Percentiles rank a stretch among this genome's conserved stretches.
Evolutionary conservation across 2,797 vertebrate genomes (phyloP).

Genomic region (Pampus argenteus): DNA sequence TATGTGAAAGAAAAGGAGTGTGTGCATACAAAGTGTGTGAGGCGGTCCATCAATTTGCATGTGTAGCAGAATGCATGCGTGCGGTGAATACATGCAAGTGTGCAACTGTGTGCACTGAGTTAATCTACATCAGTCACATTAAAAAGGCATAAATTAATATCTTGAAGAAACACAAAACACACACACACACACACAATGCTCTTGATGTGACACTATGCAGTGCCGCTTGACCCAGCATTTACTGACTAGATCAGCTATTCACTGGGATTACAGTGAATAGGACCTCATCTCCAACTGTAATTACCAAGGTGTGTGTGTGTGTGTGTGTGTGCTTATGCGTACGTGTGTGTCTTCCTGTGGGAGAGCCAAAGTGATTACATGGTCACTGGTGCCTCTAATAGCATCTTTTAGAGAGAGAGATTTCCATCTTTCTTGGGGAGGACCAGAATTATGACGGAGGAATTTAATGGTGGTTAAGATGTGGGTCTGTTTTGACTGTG

Average conservation of each 20-base stretch:
- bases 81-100: slow-evolving; percentile 36
- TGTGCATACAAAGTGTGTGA: slow-evolving; percentile 42
- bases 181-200: slow-evolving; percentile 24
- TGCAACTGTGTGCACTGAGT: slow-evolving; percentile 28
- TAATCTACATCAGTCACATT: slow-evolving; percentile 53
- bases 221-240: slow-evolving; percentile 63
- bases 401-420: slow-evolving; percentile 71
- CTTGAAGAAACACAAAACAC: slow-evolving; percentile 21
- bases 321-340: slow-evolving; percentile 22
- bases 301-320: slow-evolving; percentile 66
- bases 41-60: slow-evolving; percentile 54
- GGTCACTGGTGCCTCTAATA: slow-evolving; percentile 86
- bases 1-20: slow-evolving; percentile 30
- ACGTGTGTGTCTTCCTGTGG: slow-evolving; percentile 68
- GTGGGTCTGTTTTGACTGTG: slow-evolving; percentile 65
- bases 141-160: slow-evolving; percentile 64
- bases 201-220: slow-evolving; percentile 42
- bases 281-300: slow-evolving; percentile 75
- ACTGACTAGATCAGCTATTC: slow-evolving; percentile 64
- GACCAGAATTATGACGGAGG: slow-evolving; percentile 57
- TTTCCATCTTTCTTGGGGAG: slow-evolving; percentile 70
- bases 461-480: slow-evolving; percentile 64
- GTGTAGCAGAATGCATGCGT: slow-evolving; percentile 29
- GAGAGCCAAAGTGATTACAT: slow-evolving; percentile 82
- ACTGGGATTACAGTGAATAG: slow-evolving; percentile 55